Conservation (phyloP, 2,113 vertebrate genomes). For the Pardalotus punctatus region DNA sequence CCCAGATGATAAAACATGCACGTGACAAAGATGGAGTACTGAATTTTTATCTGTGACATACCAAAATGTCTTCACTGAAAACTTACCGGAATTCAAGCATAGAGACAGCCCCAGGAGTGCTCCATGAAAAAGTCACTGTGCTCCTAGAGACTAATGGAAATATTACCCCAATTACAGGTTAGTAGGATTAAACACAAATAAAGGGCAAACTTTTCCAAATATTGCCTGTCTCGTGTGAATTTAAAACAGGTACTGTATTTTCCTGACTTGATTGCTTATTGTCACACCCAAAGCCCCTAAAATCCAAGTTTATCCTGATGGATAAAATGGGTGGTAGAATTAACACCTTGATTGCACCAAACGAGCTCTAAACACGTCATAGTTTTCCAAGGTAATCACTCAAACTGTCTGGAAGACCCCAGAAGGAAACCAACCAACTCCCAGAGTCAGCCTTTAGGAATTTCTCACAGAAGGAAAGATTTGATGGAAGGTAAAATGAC, state of each 20-base stretch:
- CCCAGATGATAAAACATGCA: not conserved
- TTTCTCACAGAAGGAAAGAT: not conserved
- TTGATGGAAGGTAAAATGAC: not conserved
- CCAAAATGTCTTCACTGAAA: not conserved
- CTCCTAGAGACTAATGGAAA: not conserved
- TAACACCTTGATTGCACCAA: not conserved
- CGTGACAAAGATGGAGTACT: not conserved
- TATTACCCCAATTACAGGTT: not conserved
- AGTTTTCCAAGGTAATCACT: not conserved
- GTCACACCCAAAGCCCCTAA: not conserved
- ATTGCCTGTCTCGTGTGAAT: not conserved
- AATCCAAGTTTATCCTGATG: not conserved
- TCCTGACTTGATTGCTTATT: not conserved
- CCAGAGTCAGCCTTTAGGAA: not conserved
- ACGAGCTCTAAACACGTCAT: not conserved
- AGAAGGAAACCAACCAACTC: not conserved
- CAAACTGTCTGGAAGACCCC: not conserved
- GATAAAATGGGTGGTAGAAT: not conserved
- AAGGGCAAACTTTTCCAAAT: not conserved
- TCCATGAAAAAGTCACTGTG: not conserved
- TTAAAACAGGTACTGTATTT: not conserved
- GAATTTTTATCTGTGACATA: not conserved
- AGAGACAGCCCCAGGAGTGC: not conserved
- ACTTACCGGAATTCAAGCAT: not conserved
- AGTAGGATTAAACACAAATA: not conserved